Evolutionary conservation across 2,888 invertebrate species (phyloP).

Genomic region (Villa cingulata): DNA sequence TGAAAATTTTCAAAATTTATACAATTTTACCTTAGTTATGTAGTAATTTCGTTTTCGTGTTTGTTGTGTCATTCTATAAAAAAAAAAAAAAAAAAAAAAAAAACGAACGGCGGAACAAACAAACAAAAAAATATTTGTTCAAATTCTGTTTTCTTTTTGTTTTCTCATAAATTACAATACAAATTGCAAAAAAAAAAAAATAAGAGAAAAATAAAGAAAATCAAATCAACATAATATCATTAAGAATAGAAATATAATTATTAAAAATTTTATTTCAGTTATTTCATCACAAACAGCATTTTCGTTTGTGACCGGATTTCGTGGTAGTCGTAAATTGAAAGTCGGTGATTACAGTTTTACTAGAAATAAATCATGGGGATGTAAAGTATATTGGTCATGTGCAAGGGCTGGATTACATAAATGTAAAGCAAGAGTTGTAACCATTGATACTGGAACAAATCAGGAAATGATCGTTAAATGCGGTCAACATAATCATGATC

Average conservation of each 20-base stretch:
- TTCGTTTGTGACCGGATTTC: conserved; percentile 34
- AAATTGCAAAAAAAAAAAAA: background rate
- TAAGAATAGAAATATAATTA: background rate
- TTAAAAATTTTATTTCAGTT: conserved; percentile 2
- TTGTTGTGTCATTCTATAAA: too few relatives aligned
- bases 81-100: too few relatives aligned
- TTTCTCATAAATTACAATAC: background rate
- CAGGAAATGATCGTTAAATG: conserved; percentile 34
- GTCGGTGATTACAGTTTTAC: conserved; percentile 36
- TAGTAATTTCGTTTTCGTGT: too few relatives aligned
- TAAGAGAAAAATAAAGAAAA: too few relatives aligned
- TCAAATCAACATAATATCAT: too few relatives aligned
- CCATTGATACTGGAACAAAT: conserved; percentile 27
- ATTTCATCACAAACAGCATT: conserved; percentile 12
- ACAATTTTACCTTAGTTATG: too few relatives aligned
- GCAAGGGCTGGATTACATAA: conserved; percentile 35
- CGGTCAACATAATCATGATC: conserved; percentile 34
- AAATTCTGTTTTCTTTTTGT: too few relatives aligned
- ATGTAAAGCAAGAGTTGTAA: conserved; percentile 36
- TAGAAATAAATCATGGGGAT: conserved; percentile 31
- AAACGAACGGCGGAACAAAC: too few relatives aligned
- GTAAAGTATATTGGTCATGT: conserved; percentile 36
- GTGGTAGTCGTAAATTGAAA: conserved; percentile 35
- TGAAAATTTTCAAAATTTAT: too few relatives aligned
- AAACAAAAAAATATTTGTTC: too few relatives aligned